These are phyloP conservation scores for Amblyopsis hoosieri DNA, from an alignment of 2,797 vertebrate genomes.

Conservation along the genomic window DNA sequence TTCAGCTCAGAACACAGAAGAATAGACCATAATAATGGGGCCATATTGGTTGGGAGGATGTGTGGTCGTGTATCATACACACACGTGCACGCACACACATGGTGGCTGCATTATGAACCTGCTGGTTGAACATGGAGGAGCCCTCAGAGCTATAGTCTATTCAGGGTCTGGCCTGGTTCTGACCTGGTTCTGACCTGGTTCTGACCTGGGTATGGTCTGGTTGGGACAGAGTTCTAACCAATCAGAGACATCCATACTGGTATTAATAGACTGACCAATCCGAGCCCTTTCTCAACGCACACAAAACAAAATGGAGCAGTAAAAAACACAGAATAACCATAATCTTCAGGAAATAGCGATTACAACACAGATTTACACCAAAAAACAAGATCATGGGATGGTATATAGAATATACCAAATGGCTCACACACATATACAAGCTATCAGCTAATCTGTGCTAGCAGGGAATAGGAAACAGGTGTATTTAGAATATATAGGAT, in stretches of 20 bases:
- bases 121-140: too few relatives aligned
- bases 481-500: too few relatives aligned
- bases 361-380: slow-evolving; percentile 41
- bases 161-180: too few relatives aligned
- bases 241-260: slow-evolving; percentile 17
- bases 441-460: not conserved
- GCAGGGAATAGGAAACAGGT: too few relatives aligned
- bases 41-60: slow-evolving; percentile 3
- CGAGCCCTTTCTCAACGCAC: slow-evolving; percentile 20
- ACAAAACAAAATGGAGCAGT: slow-evolving; percentile 17
- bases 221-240: too few relatives aligned
- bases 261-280: slow-evolving; percentile 31
- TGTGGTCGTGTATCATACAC: slow-evolving; percentile 20
- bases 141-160: too few relatives aligned
- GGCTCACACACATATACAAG: slow-evolving; percentile 16
- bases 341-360: slow-evolving; percentile 25
- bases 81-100: slow-evolving; percentile 16
- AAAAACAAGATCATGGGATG: slow-evolving; percentile 40
- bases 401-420: slow-evolving; percentile 34
- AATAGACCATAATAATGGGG: slow-evolving; percentile 46
- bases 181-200: too few relatives aligned
- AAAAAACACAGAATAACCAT: too few relatives aligned
- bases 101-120: too few relatives aligned
- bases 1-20: slow-evolving; percentile 37
- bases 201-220: too few relatives aligned